Percentiles rank a stretch among this genome's conserved stretches.
phyloP scores from a whole-genome alignment of 2,113 vertebrate genomes.

The Garra rufa region DNA sequence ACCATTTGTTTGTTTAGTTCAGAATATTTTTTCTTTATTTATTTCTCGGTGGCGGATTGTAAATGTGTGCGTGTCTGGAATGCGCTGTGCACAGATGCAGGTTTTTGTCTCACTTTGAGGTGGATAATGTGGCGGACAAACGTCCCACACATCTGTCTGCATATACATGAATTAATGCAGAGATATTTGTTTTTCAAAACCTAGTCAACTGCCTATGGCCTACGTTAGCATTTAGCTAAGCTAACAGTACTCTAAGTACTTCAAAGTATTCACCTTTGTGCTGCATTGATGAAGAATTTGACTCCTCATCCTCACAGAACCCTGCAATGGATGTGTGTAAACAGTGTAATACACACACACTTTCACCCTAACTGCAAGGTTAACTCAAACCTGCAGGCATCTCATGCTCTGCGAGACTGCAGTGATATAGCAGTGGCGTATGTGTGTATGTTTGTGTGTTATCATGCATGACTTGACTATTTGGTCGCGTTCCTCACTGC shows the following conservation, averaged over 20 bases:
- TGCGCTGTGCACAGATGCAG: slow-evolving; percentile 1
- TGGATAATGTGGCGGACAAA: background rate
- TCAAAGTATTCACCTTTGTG: background rate
- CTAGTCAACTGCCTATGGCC: too few relatives aligned
- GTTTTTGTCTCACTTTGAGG: background rate
- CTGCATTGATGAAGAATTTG: background rate
- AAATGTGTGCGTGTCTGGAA: background rate
- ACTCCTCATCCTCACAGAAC: background rate
- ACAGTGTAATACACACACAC: background rate
- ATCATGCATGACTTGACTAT: slow-evolving; percentile 10
- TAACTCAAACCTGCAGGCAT: background rate
- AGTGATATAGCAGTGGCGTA: background rate
- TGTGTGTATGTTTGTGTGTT: slow-evolving; percentile 19
- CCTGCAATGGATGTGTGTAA: background rate
- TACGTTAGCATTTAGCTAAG: too few relatives aligned
- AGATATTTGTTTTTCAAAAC: too few relatives aligned
- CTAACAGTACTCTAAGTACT: too few relatives aligned
- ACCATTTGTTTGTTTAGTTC: slow-evolving; percentile 44
- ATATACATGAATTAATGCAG: background rate
- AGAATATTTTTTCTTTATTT: slow-evolving; percentile 39
- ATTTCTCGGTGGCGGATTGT: background rate
- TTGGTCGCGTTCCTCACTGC: background rate
- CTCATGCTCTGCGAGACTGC: background rate
- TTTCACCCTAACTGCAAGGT: slow-evolving; percentile 12
- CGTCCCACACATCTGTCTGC: too few relatives aligned